These are phyloP conservation scores for Leuciscus idus DNA, from an alignment of 2,113 vertebrate species.

Conservation along the genomic window DNA sequence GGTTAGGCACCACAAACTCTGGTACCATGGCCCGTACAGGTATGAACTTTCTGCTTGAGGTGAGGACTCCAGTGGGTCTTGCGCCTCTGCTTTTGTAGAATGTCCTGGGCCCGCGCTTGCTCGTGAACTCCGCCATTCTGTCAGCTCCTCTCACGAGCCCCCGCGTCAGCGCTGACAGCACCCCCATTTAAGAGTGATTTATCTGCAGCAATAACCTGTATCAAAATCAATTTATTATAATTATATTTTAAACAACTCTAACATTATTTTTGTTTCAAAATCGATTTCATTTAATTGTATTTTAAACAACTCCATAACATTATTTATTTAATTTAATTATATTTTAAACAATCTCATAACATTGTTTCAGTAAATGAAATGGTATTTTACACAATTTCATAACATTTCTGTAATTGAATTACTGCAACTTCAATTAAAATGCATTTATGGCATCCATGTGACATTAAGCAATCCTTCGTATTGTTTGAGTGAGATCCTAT, in stretches of 20 bases:
- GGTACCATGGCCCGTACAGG: constrained; percentile 83
- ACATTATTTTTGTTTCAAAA: background rate
- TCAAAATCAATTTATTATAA: background rate
- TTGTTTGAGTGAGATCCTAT: background rate
- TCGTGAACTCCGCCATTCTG: constrained; percentile 87
- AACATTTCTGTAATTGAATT: background rate
- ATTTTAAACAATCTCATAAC: background rate
- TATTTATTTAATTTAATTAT: background rate
- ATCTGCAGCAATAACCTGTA: background rate
- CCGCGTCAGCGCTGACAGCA: constrained; percentile 79
- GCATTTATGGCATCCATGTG: background rate
- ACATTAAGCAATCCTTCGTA: too few relatives aligned
- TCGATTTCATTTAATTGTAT: background rate
- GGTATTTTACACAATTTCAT: background rate
- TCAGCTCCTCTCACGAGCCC: constrained; percentile 87
- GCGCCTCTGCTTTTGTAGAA: constrained; percentile 83
- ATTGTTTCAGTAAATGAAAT: background rate
- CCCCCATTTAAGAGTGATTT: constrained; percentile 79
- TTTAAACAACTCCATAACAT: background rate
- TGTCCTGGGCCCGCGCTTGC: constrained; percentile 87
- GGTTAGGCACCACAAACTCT: constrained; percentile 85
- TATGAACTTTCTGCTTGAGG: constrained; percentile 78
- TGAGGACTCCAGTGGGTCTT: constrained; percentile 72
- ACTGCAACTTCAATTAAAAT: background rate
- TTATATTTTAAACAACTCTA: background rate